Evolutionary conservation across 2,113 vertebrate species (phyloP).

Genomic region (Hippocampus guttulatus): DNA sequence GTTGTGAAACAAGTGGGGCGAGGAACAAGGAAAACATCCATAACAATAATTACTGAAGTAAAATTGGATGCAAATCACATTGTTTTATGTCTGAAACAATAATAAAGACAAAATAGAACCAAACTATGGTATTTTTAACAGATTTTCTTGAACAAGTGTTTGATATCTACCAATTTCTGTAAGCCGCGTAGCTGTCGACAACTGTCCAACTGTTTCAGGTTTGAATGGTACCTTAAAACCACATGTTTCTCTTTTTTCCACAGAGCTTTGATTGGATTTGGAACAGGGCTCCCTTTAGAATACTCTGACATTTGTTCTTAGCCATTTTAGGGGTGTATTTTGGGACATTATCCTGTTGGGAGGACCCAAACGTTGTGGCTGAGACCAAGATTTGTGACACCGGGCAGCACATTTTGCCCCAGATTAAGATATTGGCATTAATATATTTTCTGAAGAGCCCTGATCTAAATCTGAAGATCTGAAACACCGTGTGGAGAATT

Average conservation of each 20-base stretch:
- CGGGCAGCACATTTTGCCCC: background rate
- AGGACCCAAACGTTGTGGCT: background rate
- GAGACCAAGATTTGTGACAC: background rate
- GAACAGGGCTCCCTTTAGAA: background rate
- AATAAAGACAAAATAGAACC: background rate
- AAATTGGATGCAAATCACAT: no score
- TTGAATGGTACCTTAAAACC: background rate
- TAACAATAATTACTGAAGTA: no score
- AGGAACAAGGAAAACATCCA: no score
- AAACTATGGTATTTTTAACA: background rate
- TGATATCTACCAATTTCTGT: background rate
- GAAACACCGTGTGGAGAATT: background rate
- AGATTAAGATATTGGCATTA: no score
- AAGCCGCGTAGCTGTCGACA: background rate
- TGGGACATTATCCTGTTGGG: background rate
- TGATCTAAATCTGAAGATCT: background rate
- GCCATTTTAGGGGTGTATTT: background rate
- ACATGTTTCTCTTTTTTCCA: background rate
- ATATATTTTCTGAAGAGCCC: background rate
- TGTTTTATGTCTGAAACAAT: background rate
- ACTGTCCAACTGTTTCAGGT: background rate
- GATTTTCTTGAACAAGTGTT: background rate
- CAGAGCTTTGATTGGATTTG: background rate
- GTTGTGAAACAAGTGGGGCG: no score
- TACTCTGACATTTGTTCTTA: background rate